Base-by-base conservation (phyloP, 2,797 vertebrate genomes). In the Crenuchus spilurus region DNA sequence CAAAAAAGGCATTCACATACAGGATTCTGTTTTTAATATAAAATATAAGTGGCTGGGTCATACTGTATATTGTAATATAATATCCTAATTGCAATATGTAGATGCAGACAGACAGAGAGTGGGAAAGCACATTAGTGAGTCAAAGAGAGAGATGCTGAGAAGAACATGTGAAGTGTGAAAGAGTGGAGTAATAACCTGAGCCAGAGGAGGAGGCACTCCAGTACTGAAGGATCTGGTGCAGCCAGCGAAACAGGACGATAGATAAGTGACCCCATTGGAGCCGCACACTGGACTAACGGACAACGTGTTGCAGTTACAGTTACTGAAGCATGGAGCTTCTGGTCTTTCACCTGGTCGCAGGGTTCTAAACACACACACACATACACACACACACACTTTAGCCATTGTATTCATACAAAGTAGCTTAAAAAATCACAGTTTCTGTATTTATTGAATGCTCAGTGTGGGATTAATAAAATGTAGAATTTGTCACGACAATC, bases 261-360 rank as follows among this genome's bases (percentile, higher is more conserved):
- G 91, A 91, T 99, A 99, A 26, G 98, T 99, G 87, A 98, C 62
- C 0, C 94, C 94, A 0, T 99, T 95, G 70, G 95, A 94, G 84
- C 97, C 97, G 7, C 97, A 99, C 75, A 99, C 97, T 0, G 97
- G 97, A 80, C 95, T 96, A 89, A 98, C 95, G 76, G 95, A 96
- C 61, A 97, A 96, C 0, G 95, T 97, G 89, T 94, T 94, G 91
- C 98, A 99, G 92, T 93, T 95, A 88, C 98, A 99, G 83, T 94
- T 90, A 85, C 87, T 94, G 90, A 97, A 94, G 92, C 98, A 99
- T 63, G 91, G 87, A 18, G 94, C 93, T 60, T 94, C 92, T 1
- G 94, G 95, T 81, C 91, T 94, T 88, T 94, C 65, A n/a, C 90
- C 89, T 60, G 65, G 72, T 35, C 69, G 83, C 57, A 92, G 86